A percentile compares a stretch with the other conserved stretches of the same genome.
Conservation (phyloP, 1,140 invertebrate genomes). For the Euborellia annulipes region DNA sequence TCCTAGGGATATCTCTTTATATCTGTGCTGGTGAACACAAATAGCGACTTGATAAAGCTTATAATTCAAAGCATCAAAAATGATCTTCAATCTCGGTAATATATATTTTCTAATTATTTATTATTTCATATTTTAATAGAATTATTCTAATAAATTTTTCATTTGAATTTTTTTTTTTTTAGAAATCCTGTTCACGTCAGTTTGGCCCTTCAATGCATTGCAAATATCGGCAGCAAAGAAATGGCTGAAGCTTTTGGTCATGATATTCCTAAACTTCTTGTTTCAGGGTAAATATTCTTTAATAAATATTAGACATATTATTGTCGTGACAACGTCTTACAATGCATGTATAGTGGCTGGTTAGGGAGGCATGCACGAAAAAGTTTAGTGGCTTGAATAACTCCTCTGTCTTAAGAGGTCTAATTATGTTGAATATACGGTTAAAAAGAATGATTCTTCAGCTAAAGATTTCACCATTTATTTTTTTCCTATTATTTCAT, state of each 20-base stretch:
- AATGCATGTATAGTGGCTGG: too few species aligned
- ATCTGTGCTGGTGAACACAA: constrained; percentile 97
- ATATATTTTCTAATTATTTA: not conserved
- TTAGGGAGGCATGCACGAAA: too few species aligned
- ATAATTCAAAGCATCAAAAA: constrained; percentile 99
- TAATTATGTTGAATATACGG: too few species aligned
- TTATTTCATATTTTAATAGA: not conserved
- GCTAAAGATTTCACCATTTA: too few species aligned
- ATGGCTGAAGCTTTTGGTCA: constrained; percentile 98
- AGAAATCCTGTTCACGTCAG: constrained; percentile 98
- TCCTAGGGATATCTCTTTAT: constrained; percentile 93
- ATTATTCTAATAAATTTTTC: not conserved
- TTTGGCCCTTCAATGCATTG: constrained; percentile 98
- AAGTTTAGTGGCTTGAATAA: too few species aligned
- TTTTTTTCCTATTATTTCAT: too few species aligned
- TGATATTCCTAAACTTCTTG: constrained; percentile 95
- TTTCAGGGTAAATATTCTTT: constrained; percentile 65
- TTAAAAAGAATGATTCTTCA: too few species aligned
- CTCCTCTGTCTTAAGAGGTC: too few species aligned
- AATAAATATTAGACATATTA: too few species aligned
- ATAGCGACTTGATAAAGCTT: constrained; percentile 96
- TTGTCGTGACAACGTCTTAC: too few species aligned
- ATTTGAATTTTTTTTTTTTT: constrained; percentile 12
- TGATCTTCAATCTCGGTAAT: constrained; percentile 70
- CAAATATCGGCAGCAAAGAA: constrained; percentile 98